phyloP scores from a whole-genome alignment of 2,888 invertebrate species.

The Pseudococcus jackbeardsleyi region DNA sequence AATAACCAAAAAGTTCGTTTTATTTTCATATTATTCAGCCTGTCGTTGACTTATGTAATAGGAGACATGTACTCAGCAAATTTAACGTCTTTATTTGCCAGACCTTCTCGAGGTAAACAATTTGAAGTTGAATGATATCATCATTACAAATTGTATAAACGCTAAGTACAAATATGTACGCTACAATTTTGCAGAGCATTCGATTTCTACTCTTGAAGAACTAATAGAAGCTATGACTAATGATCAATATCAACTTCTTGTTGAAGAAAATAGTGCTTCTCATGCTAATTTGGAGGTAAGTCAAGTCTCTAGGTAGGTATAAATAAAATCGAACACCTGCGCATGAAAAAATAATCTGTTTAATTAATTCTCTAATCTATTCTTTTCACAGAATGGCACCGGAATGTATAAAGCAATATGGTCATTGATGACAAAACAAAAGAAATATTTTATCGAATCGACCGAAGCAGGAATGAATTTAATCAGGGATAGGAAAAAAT shows the following conservation, averaged over 20 bases:
- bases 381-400: conserved; percentile 77
- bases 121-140: neutral
- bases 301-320: neutral
- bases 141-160: neutral
- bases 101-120: conserved; percentile 76
- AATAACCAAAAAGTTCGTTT: conserved; percentile 78
- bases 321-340: neutral
- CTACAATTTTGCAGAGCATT: conserved; percentile 73
- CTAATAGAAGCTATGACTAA: conserved; percentile 78
- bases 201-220: conserved; percentile 78
- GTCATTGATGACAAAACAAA: conserved; percentile 76
- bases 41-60: conserved; percentile 83
- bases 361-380: neutral
- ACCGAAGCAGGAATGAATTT: conserved; percentile 80
- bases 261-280: conserved; percentile 82
- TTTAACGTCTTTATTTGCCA: conserved; percentile 80
- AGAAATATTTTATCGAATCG: conserved; percentile 75
- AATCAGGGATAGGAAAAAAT: conserved; percentile 75
- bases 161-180: too few relatives aligned
- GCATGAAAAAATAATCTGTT: neutral
- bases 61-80: conserved; percentile 86
- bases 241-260: conserved; percentile 77
- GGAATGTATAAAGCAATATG: conserved; percentile 80
- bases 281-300: conserved; percentile 76
- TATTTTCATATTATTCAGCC: conserved; percentile 78